Evolutionary conservation across 1,140 invertebrate genomes (phyloP).

Genomic region (Acromyrmex heyeri): DNA sequence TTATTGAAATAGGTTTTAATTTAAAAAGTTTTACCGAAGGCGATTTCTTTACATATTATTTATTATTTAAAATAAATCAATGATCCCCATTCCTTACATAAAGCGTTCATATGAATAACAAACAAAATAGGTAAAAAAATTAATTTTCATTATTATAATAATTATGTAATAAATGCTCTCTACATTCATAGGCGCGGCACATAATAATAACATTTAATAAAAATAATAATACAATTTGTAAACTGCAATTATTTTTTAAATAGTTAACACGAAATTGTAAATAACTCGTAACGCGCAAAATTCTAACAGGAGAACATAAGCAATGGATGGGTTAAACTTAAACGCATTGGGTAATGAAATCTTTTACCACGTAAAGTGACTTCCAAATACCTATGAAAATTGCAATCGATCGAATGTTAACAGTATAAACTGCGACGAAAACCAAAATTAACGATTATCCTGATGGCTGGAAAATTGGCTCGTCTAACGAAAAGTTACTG

Average conservation of each 20-base stretch:
- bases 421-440: slow-evolving; percentile 41
- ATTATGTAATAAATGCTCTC: background rate
- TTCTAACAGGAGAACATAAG: background rate
- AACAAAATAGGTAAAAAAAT: background rate
- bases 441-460: slow-evolving; percentile 65
- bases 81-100: background rate
- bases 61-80: background rate
- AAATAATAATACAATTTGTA: background rate
- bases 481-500: slow-evolving; percentile 61
- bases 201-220: background rate
- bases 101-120: background rate
- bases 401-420: slow-evolving; percentile 60
- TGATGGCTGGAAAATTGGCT: slow-evolving; percentile 66
- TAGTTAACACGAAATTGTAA: background rate
- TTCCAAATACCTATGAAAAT: slow-evolving; percentile 40
- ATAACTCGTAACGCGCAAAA: background rate
- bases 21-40: background rate
- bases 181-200: background rate
- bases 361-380: slow-evolving; percentile 12
- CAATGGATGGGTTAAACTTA: slow-evolving; percentile 26
- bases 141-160: background rate
- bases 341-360: slow-evolving; percentile 27
- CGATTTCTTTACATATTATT: background rate
- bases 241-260: background rate
- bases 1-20: slow-evolving; percentile 5